phyloP scores from a whole-genome alignment of 53 echinoderm and acorn worm genomes.

The Echinometra lucunter region DNA sequence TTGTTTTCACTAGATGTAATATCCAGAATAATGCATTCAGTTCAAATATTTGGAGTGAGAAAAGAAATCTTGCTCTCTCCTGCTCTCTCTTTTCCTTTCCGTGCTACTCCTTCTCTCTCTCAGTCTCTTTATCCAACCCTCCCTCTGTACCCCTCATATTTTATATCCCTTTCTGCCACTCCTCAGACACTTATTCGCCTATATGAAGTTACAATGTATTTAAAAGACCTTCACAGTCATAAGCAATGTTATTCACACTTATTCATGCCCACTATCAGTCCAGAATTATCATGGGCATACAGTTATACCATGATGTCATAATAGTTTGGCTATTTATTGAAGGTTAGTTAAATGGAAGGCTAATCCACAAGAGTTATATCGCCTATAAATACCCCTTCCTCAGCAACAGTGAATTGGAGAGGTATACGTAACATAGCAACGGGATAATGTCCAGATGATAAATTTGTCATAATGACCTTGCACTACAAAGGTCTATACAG shows the following conservation, averaged over 20 bases:
- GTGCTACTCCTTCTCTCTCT: background rate
- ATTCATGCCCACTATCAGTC: too few species aligned
- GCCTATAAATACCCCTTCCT: constrained; percentile 1
- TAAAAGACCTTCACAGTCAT: background rate
- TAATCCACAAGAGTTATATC: background rate
- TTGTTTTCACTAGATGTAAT: background rate
- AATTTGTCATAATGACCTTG: background rate
- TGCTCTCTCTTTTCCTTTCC: too few species aligned
- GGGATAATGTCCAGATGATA: background rate
- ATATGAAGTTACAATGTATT: too few species aligned
- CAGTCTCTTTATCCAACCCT: background rate
- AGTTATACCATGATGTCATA: background rate
- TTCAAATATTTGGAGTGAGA: background rate
- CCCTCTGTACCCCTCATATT: background rate
- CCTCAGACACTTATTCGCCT: background rate
- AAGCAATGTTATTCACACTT: background rate
- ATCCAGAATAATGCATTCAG: background rate
- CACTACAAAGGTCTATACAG: background rate
- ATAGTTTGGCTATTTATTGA: background rate
- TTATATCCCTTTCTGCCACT: background rate
- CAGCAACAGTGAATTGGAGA: background rate
- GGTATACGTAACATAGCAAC: background rate
- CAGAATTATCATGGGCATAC: background rate
- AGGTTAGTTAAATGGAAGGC: background rate
- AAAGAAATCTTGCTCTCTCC: background rate